Conservation (phyloP, 2,113 vertebrate genomes). For the Nansenia antarctica region DNA sequence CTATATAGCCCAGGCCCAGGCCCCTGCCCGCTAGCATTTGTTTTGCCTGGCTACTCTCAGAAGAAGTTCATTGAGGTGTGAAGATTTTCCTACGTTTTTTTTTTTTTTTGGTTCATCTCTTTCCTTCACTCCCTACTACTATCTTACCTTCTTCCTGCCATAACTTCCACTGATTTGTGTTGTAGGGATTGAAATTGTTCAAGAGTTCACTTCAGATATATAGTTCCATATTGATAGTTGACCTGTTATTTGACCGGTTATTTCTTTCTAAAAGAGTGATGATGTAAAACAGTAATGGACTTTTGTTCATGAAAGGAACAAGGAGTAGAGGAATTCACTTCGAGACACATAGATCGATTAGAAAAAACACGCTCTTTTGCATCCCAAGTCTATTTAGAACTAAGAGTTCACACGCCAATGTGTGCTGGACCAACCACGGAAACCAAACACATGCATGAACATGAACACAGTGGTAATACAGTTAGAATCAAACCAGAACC, state of each 20-base stretch:
- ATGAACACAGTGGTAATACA: no score
- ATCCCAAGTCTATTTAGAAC: no score
- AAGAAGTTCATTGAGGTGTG: background rate
- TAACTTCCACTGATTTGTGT: background rate
- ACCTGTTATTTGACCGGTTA: no score
- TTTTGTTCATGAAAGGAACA: background rate
- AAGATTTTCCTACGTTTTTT: background rate
- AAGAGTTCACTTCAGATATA: background rate
- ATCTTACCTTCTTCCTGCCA: background rate
- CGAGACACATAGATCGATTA: background rate
- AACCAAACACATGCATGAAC: no score
- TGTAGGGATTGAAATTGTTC: background rate
- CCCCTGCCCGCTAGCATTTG: constrained; percentile 1
- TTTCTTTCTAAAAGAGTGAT: no score
- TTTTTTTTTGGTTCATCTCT: background rate
- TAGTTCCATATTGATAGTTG: background rate
- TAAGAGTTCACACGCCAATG: no score
- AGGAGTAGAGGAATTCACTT: background rate
- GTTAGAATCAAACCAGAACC: no score
- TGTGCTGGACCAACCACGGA: no score
- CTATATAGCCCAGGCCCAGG: background rate
- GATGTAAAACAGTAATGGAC: background rate
- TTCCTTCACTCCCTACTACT: background rate
- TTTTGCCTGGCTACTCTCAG: background rate
- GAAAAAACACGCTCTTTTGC: background rate